Percentiles rank a stretch among this genome's conserved stretches.
Evolutionary conservation across 2,797 vertebrate genomes (phyloP).

Genomic region (Urophycis tenuis): DNA sequence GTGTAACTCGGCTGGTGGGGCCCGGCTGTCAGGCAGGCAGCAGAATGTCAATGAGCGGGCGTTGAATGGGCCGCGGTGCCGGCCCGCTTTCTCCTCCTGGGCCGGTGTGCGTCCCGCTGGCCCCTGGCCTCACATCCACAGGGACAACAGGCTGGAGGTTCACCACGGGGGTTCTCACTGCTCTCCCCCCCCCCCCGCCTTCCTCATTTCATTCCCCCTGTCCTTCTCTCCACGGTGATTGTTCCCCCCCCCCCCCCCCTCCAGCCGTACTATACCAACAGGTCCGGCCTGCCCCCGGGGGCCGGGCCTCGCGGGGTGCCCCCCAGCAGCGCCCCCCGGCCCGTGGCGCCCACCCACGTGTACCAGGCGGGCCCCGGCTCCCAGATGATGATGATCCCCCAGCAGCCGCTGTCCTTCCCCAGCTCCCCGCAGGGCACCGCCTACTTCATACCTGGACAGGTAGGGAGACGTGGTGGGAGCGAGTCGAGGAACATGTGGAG

Average conservation of each 20-base stretch:
- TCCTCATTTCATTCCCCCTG: not conserved
- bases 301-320: constrained; percentile 79
- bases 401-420: constrained; percentile 83
- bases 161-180: not conserved
- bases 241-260: constrained; percentile 33
- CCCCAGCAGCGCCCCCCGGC: constrained; percentile 78
- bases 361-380: constrained; percentile 82
- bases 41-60: not conserved
- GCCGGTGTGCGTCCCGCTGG: not conserved
- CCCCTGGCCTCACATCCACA: not conserved
- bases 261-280: constrained; percentile 87
- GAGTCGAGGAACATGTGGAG: not conserved
- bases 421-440: constrained; percentile 81
- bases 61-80: not conserved
- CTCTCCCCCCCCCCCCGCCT: not conserved
- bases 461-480: constrained; percentile 40
- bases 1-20: not conserved
- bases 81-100: not conserved
- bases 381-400: constrained; percentile 96
- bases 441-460: constrained; percentile 92
- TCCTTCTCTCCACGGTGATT: not conserved
- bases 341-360: constrained; percentile 87
- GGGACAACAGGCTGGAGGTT: constrained; percentile 2
- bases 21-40: not conserved
- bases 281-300: constrained; percentile 80